Evolutionary conservation across 1,140 invertebrate species (phyloP).

Genomic region (Rhopalosiphum maidis): DNA sequence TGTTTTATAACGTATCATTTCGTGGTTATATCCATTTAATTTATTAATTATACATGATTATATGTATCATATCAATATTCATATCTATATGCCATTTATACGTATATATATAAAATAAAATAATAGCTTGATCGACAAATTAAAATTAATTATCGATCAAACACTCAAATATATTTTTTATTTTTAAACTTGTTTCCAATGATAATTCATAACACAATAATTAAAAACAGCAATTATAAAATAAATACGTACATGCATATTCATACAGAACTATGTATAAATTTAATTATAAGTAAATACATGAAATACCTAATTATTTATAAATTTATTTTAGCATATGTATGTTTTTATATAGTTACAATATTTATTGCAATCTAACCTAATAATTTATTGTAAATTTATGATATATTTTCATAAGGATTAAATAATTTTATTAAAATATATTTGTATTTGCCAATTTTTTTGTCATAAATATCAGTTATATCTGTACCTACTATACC

Average conservation of each 20-base stretch:
- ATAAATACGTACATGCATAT: background rate
- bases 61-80: background rate
- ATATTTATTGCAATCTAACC: no score
- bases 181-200: slow-evolving; percentile 8
- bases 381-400: no score
- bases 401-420: no score
- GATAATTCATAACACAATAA: background rate
- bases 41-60: background rate
- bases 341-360: no score
- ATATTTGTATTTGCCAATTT: no score
- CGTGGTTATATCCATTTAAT: background rate
- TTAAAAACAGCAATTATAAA: background rate
- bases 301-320: background rate
- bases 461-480: no score
- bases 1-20: background rate
- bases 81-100: background rate
- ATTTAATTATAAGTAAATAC: background rate
- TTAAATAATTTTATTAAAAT: no score
- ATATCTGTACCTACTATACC: no score
- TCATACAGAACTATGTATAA: background rate
- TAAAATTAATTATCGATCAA: slow-evolving; percentile 7
- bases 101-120: slow-evolving; percentile 1
- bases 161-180: background rate
- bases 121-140: background rate
- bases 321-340: background rate